phyloP scores from a whole-genome alignment of 1,140 invertebrate species.

The Diplogasteroides magnus region DNA sequence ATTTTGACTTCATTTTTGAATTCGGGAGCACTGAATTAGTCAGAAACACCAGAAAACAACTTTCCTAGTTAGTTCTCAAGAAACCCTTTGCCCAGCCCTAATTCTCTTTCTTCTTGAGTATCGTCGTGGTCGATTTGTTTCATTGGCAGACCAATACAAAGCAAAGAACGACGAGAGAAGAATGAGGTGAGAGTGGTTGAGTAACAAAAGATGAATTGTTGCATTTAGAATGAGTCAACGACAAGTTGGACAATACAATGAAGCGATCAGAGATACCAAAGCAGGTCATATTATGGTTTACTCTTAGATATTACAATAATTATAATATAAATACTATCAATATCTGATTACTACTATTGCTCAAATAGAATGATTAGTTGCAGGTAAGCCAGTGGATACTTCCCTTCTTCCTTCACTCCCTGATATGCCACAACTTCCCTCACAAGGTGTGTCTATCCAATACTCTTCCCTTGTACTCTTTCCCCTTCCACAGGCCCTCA shows the following conservation, averaged over 20 bases:
- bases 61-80: no score
- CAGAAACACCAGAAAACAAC: no score
- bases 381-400: conserved; percentile 67
- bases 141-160: conserved; percentile 68
- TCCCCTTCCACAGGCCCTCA: no score
- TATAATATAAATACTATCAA: no score
- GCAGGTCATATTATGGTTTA: no score
- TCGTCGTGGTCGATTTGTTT: conserved; percentile 71
- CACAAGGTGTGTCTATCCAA: conserved; percentile 1
- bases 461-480: no score
- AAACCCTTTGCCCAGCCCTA: no score
- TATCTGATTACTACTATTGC: no score
- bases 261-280: conserved; percentile 75
- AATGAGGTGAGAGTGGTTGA: conserved; percentile 65
- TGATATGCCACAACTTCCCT: conserved; percentile 59
- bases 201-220: not conserved
- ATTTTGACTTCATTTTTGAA: no score
- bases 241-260: conserved; percentile 70
- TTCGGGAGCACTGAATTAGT: no score
- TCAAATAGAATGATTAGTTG: no score
- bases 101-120: not conserved
- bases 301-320: no score
- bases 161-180: conserved; percentile 74
- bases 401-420: conserved; percentile 83
- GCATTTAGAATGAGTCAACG: conserved; percentile 29